Evolutionary conservation across 2,888 invertebrate genomes (phyloP).

Genomic region (Trichogramma dendrolimi): DNA sequence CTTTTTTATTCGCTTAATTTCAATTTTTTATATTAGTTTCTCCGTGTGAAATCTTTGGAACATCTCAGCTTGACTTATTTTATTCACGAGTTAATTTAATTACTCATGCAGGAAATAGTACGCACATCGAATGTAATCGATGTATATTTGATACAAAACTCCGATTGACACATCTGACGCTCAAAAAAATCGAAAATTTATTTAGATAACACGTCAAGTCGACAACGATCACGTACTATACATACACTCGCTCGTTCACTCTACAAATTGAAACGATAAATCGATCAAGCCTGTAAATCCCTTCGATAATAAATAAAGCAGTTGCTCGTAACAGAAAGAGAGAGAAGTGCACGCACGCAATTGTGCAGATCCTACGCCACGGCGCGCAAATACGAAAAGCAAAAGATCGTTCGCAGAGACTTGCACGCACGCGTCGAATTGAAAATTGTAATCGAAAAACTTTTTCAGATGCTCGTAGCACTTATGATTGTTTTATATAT

Average conservation of each 20-base stretch:
- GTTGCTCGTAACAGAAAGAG: background rate
- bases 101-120: too few species aligned
- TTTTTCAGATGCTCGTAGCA: constrained; percentile 2
- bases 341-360: too few species aligned
- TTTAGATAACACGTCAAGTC: background rate
- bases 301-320: constrained; percentile 6
- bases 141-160: too few species aligned
- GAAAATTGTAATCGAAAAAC: constrained; percentile 20
- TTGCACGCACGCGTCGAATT: constrained; percentile 3
- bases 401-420: background rate
- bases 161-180: background rate
- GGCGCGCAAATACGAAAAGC: too few species aligned
- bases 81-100: too few species aligned
- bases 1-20: too few species aligned
- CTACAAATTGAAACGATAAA: constrained; percentile 22
- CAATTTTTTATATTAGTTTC: too few species aligned
- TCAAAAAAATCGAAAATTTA: background rate
- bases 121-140: too few species aligned
- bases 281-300: constrained; percentile 4
- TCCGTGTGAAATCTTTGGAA: too few species aligned
- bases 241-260: background rate
- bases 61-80: too few species aligned
- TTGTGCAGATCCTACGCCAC: too few species aligned
- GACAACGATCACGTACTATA: background rate
- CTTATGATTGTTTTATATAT: constrained; percentile 19